Conservation (phyloP, 2,797 vertebrate genomes). For the Gadopsis marmoratus region DNA sequence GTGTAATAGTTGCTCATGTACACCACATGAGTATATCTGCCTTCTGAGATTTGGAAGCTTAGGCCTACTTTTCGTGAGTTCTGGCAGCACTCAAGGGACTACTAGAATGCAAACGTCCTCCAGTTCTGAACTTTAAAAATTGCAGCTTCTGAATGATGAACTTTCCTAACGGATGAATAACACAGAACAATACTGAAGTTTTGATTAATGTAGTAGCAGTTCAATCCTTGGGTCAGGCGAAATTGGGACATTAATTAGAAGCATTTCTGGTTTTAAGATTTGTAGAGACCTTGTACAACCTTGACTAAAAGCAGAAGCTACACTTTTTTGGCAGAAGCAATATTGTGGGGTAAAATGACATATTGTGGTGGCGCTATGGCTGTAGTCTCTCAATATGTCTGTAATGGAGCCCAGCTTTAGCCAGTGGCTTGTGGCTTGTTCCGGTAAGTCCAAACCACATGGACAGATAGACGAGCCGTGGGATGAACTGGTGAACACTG, state of each 20-base stretch:
- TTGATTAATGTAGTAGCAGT: background rate
- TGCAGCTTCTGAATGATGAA: background rate
- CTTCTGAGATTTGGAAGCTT: conserved; percentile 40
- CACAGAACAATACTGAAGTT: background rate
- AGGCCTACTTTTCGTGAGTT: conserved; percentile 37
- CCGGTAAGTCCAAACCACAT: conserved; percentile 74
- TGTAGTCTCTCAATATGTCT: conserved; percentile 49
- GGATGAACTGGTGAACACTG: conserved; percentile 42
- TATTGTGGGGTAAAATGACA: conserved; percentile 60
- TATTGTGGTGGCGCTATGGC: conserved; percentile 55
- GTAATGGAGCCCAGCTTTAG: conserved; percentile 71
- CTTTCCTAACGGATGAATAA: background rate
- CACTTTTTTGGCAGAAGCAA: conserved; percentile 19
- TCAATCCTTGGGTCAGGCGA: background rate
- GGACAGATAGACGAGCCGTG: conserved; percentile 43
- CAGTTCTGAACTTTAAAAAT: conserved; percentile 1
- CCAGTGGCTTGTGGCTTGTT: conserved; percentile 64
- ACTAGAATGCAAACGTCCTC: background rate
- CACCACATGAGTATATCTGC: conserved; percentile 32
- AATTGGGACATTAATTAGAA: background rate
- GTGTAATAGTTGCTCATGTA: conserved; percentile 42
- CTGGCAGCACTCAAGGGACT: background rate
- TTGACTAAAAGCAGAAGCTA: conserved; percentile 41
- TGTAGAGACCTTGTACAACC: conserved; percentile 24
- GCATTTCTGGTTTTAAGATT: background rate